These are phyloP conservation scores for Stichodactyla helianthus DNA, from an alignment of 64 coral and sea anemone genomes.

Conservation along the genomic window DNA sequence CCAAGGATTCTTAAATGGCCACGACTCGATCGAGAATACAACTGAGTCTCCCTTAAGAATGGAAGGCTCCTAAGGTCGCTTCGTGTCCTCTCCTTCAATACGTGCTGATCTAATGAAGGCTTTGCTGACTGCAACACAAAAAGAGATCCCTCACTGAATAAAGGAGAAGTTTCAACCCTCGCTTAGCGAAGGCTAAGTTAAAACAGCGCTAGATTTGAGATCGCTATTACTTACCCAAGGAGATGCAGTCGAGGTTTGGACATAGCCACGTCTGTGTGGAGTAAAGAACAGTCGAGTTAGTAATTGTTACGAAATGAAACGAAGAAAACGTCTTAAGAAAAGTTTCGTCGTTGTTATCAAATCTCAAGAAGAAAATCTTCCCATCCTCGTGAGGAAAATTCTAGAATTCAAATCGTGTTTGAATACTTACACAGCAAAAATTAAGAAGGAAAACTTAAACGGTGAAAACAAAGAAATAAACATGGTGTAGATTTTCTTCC, in stretches of 20 bases:
- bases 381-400: not conserved
- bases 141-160: not conserved
- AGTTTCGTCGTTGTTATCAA: not conserved
- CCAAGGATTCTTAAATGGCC: constrained; percentile 74
- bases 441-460: constrained; percentile 7
- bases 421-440: constrained; percentile 24
- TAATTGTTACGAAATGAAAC: not conserved
- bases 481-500: not conserved
- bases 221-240: constrained; percentile 7
- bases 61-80: constrained; percentile 75
- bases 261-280: constrained; percentile 19
- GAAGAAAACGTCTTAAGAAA: not conserved
- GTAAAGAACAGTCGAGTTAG: not conserved
- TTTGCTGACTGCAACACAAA: not conserved
- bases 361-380: not conserved
- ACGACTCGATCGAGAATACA: constrained; percentile 77
- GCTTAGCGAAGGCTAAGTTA: not conserved
- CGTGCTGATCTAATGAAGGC: constrained; percentile 52
- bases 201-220: not conserved
- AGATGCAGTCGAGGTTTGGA: constrained; percentile 6
- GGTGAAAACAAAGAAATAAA: constrained; percentile 2
- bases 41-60: constrained; percentile 80
- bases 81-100: constrained; percentile 40
- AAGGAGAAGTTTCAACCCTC: not conserved
- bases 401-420: not conserved